Evolutionary conservation across 1,140 invertebrate species (phyloP).

Genomic region (Ridgeia piscesae): DNA sequence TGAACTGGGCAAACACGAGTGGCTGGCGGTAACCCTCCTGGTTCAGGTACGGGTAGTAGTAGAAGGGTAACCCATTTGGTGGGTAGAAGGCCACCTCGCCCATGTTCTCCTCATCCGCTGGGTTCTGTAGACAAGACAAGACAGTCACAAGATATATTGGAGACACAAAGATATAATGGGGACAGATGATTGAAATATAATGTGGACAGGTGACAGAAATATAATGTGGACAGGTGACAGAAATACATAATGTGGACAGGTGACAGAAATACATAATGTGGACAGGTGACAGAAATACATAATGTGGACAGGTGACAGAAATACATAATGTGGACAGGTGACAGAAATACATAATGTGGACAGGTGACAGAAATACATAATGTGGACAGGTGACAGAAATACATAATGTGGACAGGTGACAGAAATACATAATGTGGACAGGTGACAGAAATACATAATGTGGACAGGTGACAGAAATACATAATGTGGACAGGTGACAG

Average conservation of each 20-base stretch:
- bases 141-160: conserved; percentile 17
- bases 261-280: neutral
- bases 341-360: neutral
- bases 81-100: conserved; percentile 32
- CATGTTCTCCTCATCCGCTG: conserved; percentile 33
- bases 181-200: neutral
- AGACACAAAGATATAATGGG: conserved; percentile 8
- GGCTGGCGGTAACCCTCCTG: conserved; percentile 35
- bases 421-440: neutral
- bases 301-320: neutral
- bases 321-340: neutral
- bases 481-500: neutral
- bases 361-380: neutral
- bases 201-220: neutral
- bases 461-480: neutral
- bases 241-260: neutral
- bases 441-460: neutral
- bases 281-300: neutral
- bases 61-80: conserved; percentile 29
- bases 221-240: neutral
- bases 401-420: neutral
- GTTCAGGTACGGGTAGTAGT: conserved; percentile 36
- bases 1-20: conserved; percentile 35
- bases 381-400: neutral
- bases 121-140: conserved; percentile 21